Evolutionary conservation across 1,140 invertebrate species (phyloP).

Genomic region (Tetramorium parvispinum): DNA sequence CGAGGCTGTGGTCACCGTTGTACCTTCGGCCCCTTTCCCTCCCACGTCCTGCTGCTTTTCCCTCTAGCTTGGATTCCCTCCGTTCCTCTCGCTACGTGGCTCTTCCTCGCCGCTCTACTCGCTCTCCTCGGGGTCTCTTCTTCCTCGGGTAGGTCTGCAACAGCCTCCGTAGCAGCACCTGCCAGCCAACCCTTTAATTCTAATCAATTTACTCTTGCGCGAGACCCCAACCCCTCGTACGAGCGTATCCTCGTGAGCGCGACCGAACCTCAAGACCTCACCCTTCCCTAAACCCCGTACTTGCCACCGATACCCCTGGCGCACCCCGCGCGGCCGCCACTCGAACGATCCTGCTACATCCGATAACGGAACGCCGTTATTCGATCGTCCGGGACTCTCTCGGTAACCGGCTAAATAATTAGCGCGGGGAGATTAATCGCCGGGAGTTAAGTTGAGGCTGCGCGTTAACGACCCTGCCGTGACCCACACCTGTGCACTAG

Average conservation of each 20-base stretch:
- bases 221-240: slow-evolving; percentile 66
- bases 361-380: slow-evolving; percentile 69
- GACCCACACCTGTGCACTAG: slow-evolving; percentile 9
- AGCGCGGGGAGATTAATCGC: slow-evolving; percentile 81
- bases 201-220: slow-evolving; percentile 85
- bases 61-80: slow-evolving; percentile 60
- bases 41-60: slow-evolving; percentile 58
- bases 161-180: slow-evolving; percentile 69
- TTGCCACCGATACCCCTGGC: slow-evolving; percentile 49
- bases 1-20: slow-evolving; percentile 86
- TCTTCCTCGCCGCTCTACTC: slow-evolving; percentile 61
- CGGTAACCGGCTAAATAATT: slow-evolving; percentile 82
- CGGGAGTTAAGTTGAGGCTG: slow-evolving; percentile 72
- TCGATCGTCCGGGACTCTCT: slow-evolving; percentile 66
- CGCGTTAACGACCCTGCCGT: slow-evolving; percentile 64
- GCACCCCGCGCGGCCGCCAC: slow-evolving; percentile 22
- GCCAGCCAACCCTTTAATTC: slow-evolving; percentile 85
- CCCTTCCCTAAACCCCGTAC: slow-evolving; percentile 39
- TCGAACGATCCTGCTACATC: slow-evolving; percentile 69
- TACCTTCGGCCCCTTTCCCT: slow-evolving; percentile 74
- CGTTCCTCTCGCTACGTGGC: slow-evolving; percentile 38
- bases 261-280: slow-evolving; percentile 68
- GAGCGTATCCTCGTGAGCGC: slow-evolving; percentile 73
- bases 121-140: slow-evolving; percentile 55
- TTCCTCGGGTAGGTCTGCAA: slow-evolving; percentile 63